Evolutionary conservation across 2,113 vertebrate species (phyloP), one percentile per base, ranked within the genome.

Genomic region (Leptocoma aspasia): DNA sequence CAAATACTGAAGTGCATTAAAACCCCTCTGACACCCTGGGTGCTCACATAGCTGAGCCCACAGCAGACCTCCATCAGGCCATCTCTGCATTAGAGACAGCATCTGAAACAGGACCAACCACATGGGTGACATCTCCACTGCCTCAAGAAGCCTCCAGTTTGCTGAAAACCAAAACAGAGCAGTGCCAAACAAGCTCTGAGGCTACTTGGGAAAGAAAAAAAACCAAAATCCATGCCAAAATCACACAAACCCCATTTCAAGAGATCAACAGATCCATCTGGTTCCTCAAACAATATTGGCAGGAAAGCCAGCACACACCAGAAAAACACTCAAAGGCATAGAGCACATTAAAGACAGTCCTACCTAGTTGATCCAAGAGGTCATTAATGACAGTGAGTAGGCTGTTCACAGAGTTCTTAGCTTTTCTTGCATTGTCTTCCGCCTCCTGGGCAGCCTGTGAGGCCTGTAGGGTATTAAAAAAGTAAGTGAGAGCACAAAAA

Each of bases 371-470:
- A 64, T 98, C 97, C 86, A 99, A 94, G 79, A 99, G 98, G 35
- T 96, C 95, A 10, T 98, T 98, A 92, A 99, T 99, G 59, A 98
- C 96, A 37, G 72, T 92, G 64, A 99, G 98, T 18, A 99, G 98
- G 17, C 82, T 98, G 96, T 98, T 99, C 27, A 99, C 99, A 1
- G 99, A 98, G 68, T 98, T 98, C 96, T 99, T 99, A 3, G 99
- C 99, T 96, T 99, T 99, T 87, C 99, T 98, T 71, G 99, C 99
- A 17, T 98, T 99, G 96, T 99, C 98, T 92, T 99, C 99, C 0
- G 99, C 99, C 94, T 99, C 98, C 94, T 99, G 99, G 8, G 99
- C 99, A 56, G 98, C 99, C 75, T 98, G 97, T 0, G 99, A 99
- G 17, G 99, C 99, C 99, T 99, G 89, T 2, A 92, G 10, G 27